Evolutionary conservation across 2,797 vertebrate species (phyloP).

Genomic region (Rhyacichthys aspro): DNA sequence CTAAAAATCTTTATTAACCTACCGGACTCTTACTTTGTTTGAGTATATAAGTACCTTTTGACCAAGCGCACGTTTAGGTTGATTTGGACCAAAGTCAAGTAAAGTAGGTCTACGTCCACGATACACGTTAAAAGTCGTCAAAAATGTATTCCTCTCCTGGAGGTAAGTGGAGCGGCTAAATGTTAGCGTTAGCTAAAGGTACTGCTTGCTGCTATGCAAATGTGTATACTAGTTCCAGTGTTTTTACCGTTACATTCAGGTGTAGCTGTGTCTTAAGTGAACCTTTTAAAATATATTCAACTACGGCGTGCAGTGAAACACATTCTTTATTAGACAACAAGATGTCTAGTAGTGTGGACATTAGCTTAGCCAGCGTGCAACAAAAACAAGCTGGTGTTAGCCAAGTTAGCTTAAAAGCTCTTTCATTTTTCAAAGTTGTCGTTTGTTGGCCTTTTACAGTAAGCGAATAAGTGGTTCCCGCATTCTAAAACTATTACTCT

Average conservation of each 20-base stretch:
- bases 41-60: slow-evolving; percentile 31
- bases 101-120: slow-evolving; percentile 70
- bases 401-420: slow-evolving; percentile 59
- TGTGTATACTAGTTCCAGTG: slow-evolving; percentile 4
- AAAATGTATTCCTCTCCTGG: slow-evolving; percentile 84
- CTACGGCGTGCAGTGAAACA: not conserved
- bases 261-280: not conserved
- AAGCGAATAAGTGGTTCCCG: not conserved
- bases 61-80: slow-evolving; percentile 73
- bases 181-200: slow-evolving; percentile 61
- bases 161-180: slow-evolving; percentile 77
- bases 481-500: not conserved
- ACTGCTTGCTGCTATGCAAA: slow-evolving; percentile 49
- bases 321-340: slow-evolving; percentile 3
- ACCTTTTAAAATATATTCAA: not conserved
- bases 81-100: slow-evolving; percentile 58
- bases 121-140: slow-evolving; percentile 74
- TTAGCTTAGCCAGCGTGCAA: slow-evolving; percentile 68
- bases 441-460: slow-evolving; percentile 24
- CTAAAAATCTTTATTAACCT: slow-evolving; percentile 57
- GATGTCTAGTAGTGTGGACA: slow-evolving; percentile 32
- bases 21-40: slow-evolving; percentile 30
- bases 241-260: not conserved
- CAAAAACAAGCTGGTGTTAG: slow-evolving; percentile 69
- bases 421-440: slow-evolving; percentile 60